Evolutionary conservation across 2,113 vertebrate genomes (phyloP).

Genomic region (Passer montanus): DNA sequence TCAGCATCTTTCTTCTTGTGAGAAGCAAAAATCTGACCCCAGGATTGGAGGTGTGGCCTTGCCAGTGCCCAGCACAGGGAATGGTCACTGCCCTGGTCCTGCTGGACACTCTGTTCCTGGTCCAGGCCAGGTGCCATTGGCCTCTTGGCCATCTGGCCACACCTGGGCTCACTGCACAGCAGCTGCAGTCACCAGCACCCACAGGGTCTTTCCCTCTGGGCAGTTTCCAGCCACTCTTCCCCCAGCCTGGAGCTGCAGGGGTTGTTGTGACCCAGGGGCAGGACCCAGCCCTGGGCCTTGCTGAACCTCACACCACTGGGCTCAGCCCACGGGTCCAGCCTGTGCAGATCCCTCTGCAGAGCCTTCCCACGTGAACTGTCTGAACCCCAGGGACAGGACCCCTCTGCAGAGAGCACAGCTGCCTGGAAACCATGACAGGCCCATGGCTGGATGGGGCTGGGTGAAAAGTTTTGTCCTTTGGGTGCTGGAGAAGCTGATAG

Average conservation of each 20-base stretch:
- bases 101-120: neutral
- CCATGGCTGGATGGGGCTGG: neutral
- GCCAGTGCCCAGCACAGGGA: neutral
- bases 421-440: fast-evolving
- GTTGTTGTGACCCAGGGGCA: neutral
- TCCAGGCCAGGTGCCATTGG: neutral
- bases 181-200: neutral
- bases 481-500: neutral
- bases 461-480: neutral
- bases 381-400: neutral
- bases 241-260: neutral
- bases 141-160: neutral
- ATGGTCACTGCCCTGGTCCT: neutral
- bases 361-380: fast-evolving
- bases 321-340: neutral
- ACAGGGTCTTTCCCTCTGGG: neutral
- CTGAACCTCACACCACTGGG: fast-evolving
- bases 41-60: neutral
- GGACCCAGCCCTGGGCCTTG: neutral
- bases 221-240: neutral
- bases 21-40: neutral
- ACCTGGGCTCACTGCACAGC: neutral
- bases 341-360: neutral
- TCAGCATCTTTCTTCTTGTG: no score
- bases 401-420: neutral